A percentile compares a stretch with the other conserved stretches of the same genome.
Conservation (phyloP, 2,797 vertebrate species). For the Vireo griseus region DNA sequence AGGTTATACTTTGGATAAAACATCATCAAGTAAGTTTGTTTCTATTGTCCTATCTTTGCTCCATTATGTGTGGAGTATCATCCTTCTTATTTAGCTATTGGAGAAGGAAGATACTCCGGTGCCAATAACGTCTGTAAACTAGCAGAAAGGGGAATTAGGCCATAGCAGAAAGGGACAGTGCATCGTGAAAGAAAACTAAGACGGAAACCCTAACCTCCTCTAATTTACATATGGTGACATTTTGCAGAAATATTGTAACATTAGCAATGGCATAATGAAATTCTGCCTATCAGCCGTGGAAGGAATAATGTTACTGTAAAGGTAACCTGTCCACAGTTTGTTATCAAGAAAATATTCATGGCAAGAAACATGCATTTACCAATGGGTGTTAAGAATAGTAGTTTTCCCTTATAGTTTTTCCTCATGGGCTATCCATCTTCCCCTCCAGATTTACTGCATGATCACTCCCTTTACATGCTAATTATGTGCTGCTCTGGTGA, state of each 20-base stretch:
- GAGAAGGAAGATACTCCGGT: not conserved
- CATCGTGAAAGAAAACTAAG: constrained; percentile 90
- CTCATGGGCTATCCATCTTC: constrained; percentile 86
- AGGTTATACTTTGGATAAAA: not conserved
- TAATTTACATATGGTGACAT: constrained; percentile 99
- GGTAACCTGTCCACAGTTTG: constrained; percentile 96
- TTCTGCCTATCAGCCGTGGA: constrained; percentile 92
- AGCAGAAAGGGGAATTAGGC: not conserved
- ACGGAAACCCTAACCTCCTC: constrained; percentile 82
- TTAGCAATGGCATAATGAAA: constrained; percentile 97
- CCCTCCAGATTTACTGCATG: constrained; percentile 89
- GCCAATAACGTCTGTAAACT: not conserved
- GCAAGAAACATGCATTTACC: constrained; percentile 80
- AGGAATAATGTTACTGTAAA: constrained; percentile 99
- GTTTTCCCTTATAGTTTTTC: constrained; percentile 65
- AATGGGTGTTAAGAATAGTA: constrained; percentile 69
- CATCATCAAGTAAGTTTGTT: not conserved
- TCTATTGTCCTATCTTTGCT: not conserved
- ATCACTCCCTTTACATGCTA: constrained; percentile 94
- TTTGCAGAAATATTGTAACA: constrained; percentile 98
- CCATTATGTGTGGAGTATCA: not conserved
- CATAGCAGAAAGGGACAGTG: constrained; percentile 50
- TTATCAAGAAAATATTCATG: constrained; percentile 88
- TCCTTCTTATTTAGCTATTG: not conserved
- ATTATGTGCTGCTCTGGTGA: constrained; percentile 88